These are phyloP conservation scores for Oligia strigilis DNA, from an alignment of 2,888 invertebrate species.

Conservation along the genomic window DNA sequence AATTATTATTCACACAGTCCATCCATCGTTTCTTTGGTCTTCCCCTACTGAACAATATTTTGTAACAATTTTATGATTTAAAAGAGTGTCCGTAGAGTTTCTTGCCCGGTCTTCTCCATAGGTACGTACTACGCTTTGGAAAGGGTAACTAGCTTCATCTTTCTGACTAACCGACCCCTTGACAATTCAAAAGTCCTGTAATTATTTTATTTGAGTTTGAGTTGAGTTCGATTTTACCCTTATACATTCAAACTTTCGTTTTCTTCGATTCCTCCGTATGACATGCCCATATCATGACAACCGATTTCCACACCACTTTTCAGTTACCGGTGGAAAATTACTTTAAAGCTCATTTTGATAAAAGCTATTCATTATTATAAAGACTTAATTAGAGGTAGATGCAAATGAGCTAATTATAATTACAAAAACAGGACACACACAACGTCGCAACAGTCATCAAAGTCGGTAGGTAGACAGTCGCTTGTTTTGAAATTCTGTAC, in stretches of 20 bases:
- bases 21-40: no score
- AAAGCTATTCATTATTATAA: neutral
- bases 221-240: no score
- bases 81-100: no score
- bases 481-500: slow-evolving; percentile 37
- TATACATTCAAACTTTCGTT: no score
- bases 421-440: slow-evolving; percentile 1
- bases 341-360: neutral
- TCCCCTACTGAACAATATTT: no score
- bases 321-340: neutral
- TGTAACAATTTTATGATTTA: no score
- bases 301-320: neutral
- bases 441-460: slow-evolving; percentile 24
- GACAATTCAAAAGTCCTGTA: no score
- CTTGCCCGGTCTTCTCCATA: no score
- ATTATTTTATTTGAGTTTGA: no score
- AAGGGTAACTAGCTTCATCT: no score
- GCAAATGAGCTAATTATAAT: neutral
- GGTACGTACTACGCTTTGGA: no score
- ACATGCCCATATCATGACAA: neutral
- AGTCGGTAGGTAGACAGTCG: slow-evolving; percentile 11
- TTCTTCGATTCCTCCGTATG: neutral
- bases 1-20: neutral
- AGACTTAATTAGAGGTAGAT: neutral
- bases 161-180: no score